Evolutionary conservation across 2,888 invertebrate species (phyloP).

Genomic region (Drosophila mimetica): DNA sequence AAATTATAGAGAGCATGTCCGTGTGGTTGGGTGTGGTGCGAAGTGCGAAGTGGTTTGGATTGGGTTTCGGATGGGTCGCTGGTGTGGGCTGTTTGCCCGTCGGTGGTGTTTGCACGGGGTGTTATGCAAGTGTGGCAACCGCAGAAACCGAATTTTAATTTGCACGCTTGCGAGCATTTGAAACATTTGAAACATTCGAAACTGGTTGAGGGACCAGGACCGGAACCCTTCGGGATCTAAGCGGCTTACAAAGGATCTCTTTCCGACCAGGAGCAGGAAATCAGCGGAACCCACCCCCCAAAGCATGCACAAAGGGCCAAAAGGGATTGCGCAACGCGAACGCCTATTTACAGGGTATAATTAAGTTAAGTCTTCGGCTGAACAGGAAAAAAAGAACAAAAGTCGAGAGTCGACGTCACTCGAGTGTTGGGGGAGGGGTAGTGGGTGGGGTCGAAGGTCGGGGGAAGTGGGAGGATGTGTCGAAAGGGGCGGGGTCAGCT

Average conservation of each 20-base stretch:
- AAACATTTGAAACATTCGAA: constrained; percentile 73
- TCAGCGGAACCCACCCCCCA: constrained; percentile 36
- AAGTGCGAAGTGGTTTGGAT: constrained; percentile 48
- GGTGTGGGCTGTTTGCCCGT: constrained; percentile 65
- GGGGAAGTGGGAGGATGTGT: constrained; percentile 20
- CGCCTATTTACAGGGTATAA: constrained; percentile 76
- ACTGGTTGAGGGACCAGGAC: constrained; percentile 54
- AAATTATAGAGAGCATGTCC: constrained; percentile 78
- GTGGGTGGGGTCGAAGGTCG: neutral
- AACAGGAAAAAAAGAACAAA: constrained; percentile 56
- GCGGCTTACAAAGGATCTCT: constrained; percentile 75
- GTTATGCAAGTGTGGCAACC: constrained; percentile 77
- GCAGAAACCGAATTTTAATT: constrained; percentile 80
- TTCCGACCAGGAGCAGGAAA: constrained; percentile 55
- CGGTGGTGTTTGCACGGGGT: constrained; percentile 53
- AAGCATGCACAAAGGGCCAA: constrained; percentile 24
- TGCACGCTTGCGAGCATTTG: constrained; percentile 70
- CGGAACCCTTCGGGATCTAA: constrained; percentile 56
- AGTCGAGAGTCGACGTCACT: constrained; percentile 68
- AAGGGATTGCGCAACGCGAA: constrained; percentile 74
- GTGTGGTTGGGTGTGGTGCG: constrained; percentile 44
- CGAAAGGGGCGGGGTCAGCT: constrained; percentile 1
- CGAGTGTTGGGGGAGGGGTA: constrained; percentile 21
- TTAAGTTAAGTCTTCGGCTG: constrained; percentile 72
- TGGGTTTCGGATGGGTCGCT: neutral